phyloP scores from a whole-genome alignment of 2,888 invertebrate species.

The Busseola fusca region DNA sequence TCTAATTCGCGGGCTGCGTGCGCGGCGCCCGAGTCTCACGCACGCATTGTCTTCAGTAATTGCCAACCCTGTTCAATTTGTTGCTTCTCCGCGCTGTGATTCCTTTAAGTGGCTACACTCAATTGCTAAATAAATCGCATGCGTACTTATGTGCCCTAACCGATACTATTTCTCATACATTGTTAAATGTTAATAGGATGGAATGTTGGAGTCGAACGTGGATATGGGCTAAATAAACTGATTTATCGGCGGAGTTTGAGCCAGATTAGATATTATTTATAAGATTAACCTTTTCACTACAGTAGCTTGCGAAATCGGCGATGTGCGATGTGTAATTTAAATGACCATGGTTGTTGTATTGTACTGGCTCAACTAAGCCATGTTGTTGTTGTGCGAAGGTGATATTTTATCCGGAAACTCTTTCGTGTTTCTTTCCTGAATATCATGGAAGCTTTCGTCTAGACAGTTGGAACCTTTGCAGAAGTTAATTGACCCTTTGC shows the following conservation, averaged over 20 bases:
- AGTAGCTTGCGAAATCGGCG: conserved; percentile 33
- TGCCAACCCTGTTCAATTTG: conserved; percentile 89
- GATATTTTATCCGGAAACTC: no score
- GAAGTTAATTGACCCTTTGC: background rate
- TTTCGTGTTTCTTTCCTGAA: fast-evolving
- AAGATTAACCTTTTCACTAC: conserved; percentile 56
- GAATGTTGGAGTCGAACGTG: conserved; percentile 56
- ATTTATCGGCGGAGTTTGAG: conserved; percentile 49
- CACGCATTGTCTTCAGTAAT: conserved; percentile 89
- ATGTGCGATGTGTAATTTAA: conserved; percentile 34
- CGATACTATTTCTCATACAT: conserved; percentile 67
- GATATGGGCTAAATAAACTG: conserved; percentile 53
- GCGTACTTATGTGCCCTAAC: conserved; percentile 69
- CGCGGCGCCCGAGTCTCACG: conserved; percentile 85
- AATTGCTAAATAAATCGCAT: conserved; percentile 86
- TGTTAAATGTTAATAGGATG: conserved; percentile 66
- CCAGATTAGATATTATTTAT: conserved; percentile 59
- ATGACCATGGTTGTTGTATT: conserved; percentile 21
- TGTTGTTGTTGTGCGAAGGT: background rate
- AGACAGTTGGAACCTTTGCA: no score
- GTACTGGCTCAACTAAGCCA: conserved; percentile 2
- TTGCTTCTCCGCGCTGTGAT: conserved; percentile 86
- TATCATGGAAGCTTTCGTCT: background rate
- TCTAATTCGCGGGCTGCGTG: conserved; percentile 88
- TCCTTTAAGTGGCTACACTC: conserved; percentile 88